These are phyloP conservation scores for Aix galericulata DNA, from an alignment of 2,113 vertebrate genomes.

Conservation along the genomic window DNA sequence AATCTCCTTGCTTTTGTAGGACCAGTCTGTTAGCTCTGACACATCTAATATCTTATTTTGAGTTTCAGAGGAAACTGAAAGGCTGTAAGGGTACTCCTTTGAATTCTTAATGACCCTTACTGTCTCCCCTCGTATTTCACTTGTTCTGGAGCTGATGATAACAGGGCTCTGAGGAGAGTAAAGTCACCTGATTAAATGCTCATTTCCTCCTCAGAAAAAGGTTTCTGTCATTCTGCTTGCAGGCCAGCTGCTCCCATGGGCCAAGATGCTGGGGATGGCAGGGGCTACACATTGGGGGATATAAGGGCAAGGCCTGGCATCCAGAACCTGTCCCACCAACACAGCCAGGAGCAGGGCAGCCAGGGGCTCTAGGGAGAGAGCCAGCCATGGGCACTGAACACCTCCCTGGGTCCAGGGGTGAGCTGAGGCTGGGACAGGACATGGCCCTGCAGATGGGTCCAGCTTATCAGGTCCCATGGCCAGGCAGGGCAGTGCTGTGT, in stretches of 20 bases:
- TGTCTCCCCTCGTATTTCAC: not conserved
- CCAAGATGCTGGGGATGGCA: not conserved
- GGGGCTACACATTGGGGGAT: too few species aligned
- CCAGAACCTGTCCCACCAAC: too few species aligned
- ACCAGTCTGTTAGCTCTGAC: not conserved
- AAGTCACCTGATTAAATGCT: not conserved
- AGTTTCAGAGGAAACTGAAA: not conserved
- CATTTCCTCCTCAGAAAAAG: not conserved
- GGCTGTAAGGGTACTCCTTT: not conserved
- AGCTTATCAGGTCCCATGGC: too few species aligned
- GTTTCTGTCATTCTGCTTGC: not conserved
- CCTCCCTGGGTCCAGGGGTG: not conserved
- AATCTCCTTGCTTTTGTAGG: not conserved
- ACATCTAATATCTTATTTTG: not conserved
- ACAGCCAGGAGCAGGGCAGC: not conserved
- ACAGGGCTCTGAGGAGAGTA: not conserved
- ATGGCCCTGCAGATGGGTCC: too few species aligned
- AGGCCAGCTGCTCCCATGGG: not conserved
- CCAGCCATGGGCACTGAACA: rapidly evolving
- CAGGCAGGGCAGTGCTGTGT: too few species aligned
- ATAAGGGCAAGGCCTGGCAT: not conserved
- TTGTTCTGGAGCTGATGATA: not conserved
- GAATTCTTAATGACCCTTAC: not conserved
- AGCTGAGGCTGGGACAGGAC: not conserved
- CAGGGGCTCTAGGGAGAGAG: rapidly evolving